Conservation (phyloP, 1,140 invertebrate species). For the Hycleus cichorii region DNA sequence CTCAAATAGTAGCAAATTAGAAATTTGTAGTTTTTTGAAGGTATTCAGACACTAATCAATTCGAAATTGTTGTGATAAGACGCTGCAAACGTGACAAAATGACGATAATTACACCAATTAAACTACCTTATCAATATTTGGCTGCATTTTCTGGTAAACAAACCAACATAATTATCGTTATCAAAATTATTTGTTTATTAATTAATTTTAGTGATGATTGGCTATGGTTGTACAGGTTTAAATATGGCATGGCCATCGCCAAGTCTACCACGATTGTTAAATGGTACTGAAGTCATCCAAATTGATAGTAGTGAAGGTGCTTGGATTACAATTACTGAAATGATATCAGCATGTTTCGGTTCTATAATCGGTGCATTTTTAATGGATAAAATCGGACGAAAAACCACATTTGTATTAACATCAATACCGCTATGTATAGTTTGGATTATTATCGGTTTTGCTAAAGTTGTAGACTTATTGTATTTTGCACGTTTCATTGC, state of each 20-base stretch:
- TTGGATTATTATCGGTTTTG: constrained; percentile 55
- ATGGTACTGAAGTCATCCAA: constrained; percentile 34
- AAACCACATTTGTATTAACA: constrained; percentile 54
- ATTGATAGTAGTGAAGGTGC: constrained; percentile 52
- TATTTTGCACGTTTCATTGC: constrained; percentile 46
- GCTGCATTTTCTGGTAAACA: too few relatives aligned
- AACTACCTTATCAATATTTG: too few relatives aligned
- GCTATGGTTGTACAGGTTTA: constrained; percentile 20
- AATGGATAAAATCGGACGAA: constrained; percentile 53
- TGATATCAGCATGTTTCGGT: constrained; percentile 44
- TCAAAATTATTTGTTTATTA: too few relatives aligned
- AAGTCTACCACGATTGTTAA: constrained; percentile 25
- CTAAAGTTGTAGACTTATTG: constrained; percentile 42
- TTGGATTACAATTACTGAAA: constrained; percentile 49
- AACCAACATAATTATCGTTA: not conserved
- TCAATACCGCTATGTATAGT: constrained; percentile 55
- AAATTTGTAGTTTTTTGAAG: too few relatives aligned
- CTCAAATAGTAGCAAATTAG: too few relatives aligned
- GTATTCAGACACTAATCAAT: too few relatives aligned
- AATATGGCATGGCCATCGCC: constrained; percentile 37
- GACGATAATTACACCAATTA: too few relatives aligned
- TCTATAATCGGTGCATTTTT: constrained; percentile 41
- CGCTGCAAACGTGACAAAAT: too few relatives aligned
- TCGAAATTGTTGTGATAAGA: too few relatives aligned
- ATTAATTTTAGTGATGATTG: too few relatives aligned